These are phyloP conservation scores for Pygoscelis adeliae DNA, from an alignment of 2,113 vertebrate species.

Conservation along the genomic window DNA sequence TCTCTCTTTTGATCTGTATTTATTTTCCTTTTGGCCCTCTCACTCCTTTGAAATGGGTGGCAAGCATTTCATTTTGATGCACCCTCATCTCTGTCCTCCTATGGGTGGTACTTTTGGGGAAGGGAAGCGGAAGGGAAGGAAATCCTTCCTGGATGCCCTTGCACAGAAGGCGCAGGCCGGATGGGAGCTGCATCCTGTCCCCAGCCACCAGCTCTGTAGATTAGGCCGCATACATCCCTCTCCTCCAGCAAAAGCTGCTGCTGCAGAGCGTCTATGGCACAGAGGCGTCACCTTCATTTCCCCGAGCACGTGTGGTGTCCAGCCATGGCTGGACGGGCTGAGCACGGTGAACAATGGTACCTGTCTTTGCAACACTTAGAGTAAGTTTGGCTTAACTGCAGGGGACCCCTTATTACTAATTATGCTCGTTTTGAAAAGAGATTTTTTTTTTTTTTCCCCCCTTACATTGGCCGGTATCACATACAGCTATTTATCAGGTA, in stretches of 20 bases:
- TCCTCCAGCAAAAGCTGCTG: not conserved
- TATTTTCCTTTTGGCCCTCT: not conserved
- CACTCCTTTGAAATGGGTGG: not conserved
- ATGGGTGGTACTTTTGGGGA: not conserved
- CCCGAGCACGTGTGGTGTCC: accelerated
- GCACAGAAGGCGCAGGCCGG: not conserved
- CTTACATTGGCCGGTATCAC: not conserved
- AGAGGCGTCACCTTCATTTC: not conserved
- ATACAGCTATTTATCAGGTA: not conserved
- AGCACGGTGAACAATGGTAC: not conserved
- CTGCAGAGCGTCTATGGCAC: not conserved
- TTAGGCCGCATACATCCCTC: not conserved
- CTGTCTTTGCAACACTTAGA: not conserved
- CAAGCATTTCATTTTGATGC: not conserved
- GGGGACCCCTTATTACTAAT: not conserved
- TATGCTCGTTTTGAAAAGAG: not conserved
- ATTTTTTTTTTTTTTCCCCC: not conserved
- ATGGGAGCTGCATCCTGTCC: not conserved
- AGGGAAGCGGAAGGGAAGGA: not conserved
- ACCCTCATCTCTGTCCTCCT: not conserved
- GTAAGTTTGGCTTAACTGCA: not conserved
- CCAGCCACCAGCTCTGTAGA: not conserved
- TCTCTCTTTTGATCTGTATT: not conserved
- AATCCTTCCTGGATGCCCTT: not conserved
- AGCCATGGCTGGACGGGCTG: not conserved